phyloP scores from a whole-genome alignment of 2,113 vertebrate species.

The Brienomyrus longianalis region DNA sequence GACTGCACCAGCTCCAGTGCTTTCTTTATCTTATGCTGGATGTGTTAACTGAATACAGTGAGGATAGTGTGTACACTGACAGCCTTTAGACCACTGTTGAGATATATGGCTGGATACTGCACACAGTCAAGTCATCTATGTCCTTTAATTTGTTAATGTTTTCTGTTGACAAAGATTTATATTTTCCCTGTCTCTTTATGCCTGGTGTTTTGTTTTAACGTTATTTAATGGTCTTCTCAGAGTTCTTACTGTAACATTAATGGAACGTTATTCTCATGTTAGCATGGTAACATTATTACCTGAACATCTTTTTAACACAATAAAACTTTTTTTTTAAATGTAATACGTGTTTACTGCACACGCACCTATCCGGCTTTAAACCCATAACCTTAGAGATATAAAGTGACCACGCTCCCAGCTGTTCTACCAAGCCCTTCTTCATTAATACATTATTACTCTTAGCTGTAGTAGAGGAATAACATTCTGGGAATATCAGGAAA shows the following conservation, averaged over 20 bases:
- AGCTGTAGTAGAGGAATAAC: neutral
- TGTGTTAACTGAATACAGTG: neutral
- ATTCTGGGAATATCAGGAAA: neutral
- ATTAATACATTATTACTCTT: neutral
- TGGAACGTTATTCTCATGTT: too few relatives aligned
- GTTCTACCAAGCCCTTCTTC: neutral
- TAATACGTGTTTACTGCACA: neutral
- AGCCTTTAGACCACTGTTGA: neutral
- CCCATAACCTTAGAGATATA: neutral
- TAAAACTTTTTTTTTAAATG: neutral
- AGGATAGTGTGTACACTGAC: neutral
- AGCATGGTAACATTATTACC: neutral
- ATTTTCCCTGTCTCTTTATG: neutral
- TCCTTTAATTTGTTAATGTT: neutral
- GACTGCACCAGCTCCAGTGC: neutral
- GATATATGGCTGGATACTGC: neutral
- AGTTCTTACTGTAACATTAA: too few relatives aligned
- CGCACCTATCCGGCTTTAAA: neutral
- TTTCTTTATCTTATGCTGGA: neutral
- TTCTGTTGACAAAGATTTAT: neutral
- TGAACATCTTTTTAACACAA: neutral
- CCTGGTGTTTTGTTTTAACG: neutral
- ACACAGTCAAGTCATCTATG: neutral
- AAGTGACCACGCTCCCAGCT: neutral
- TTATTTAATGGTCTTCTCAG: too few relatives aligned